Evolutionary conservation across 2,888 invertebrate genomes (phyloP).

Genomic region (Meiosimyza platycephala): DNA sequence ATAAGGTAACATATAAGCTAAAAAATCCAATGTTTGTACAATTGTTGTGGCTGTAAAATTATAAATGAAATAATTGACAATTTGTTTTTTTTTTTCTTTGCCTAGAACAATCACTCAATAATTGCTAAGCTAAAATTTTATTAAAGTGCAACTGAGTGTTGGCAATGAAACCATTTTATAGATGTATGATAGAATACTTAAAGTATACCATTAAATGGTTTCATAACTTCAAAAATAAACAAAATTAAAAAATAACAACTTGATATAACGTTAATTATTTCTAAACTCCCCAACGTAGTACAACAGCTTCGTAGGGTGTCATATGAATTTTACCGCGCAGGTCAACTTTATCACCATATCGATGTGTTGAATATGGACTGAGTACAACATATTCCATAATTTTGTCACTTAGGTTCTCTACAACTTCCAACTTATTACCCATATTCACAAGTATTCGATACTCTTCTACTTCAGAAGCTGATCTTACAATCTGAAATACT

Average conservation of each 20-base stretch:
- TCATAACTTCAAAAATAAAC: background rate
- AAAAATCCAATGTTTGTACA: too few species aligned
- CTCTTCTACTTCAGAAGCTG: constrained; percentile 52
- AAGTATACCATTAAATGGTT: background rate
- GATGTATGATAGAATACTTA: background rate
- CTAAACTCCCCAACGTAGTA: constrained; percentile 53
- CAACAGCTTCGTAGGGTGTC: constrained; percentile 59
- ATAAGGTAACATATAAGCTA: too few species aligned
- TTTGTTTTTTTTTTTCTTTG: too few species aligned
- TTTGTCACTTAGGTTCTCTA: constrained; percentile 48
- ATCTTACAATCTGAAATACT: constrained; percentile 59
- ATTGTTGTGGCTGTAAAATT: too few species aligned
- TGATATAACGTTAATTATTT: background rate
- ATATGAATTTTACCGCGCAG: constrained; percentile 48
- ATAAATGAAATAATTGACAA: too few species aligned
- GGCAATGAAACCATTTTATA: background rate
- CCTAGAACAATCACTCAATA: too few species aligned
- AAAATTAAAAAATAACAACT: background rate
- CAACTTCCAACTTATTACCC: constrained; percentile 53
- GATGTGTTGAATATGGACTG: constrained; percentile 53
- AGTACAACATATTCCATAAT: constrained; percentile 55
- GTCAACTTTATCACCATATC: constrained; percentile 52
- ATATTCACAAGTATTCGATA: constrained; percentile 59
- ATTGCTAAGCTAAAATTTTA: background rate
- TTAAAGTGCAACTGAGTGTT: too few species aligned